These are phyloP conservation scores for Coelinius sp. DNA, from an alignment of 2,888 invertebrate species.

Conservation along the genomic window DNA sequence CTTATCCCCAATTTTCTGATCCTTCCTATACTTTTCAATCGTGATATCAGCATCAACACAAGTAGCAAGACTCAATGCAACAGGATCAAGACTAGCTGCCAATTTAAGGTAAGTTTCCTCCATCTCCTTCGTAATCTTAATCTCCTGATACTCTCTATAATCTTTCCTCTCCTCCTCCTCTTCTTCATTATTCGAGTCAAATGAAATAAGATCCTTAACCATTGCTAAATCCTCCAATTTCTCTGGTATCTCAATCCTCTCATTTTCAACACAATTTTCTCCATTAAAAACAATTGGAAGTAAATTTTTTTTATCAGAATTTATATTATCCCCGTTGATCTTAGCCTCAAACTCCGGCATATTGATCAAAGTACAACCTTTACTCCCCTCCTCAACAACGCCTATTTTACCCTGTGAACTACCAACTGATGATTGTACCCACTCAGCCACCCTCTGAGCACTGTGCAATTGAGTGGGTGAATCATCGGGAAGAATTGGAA, in stretches of 20 bases:
- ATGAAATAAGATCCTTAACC: constrained; percentile 59
- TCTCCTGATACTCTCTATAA: constrained; percentile 60
- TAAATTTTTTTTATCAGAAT: not conserved
- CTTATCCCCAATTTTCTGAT: constrained; percentile 54
- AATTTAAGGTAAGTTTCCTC: constrained; percentile 67
- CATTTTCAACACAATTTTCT: not conserved
- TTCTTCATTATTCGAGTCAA: constrained; percentile 61
- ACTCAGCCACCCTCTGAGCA: constrained; percentile 79
- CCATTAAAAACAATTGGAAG: not conserved
- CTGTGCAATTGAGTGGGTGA: constrained; percentile 70
- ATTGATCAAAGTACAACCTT: constrained; percentile 1
- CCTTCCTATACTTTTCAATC: constrained; percentile 66
- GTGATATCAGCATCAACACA: constrained; percentile 59
- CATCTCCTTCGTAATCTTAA: constrained; percentile 67
- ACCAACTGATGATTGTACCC: constrained; percentile 75
- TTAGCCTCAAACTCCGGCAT: constrained; percentile 2
- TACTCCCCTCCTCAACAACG: not conserved
- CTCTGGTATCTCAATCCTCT: constrained; percentile 17
- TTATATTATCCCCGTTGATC: constrained; percentile 8
- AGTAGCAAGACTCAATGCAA: constrained; percentile 53
- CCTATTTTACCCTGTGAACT: not conserved
- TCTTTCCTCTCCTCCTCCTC: constrained; percentile 33
- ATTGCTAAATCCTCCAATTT: constrained; percentile 16
- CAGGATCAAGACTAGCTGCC: constrained; percentile 65
- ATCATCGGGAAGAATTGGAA: constrained; percentile 48